Base-by-base conservation (phyloP, 1,140 invertebrate genomes). In the Cecropterus lyciades region DNA sequence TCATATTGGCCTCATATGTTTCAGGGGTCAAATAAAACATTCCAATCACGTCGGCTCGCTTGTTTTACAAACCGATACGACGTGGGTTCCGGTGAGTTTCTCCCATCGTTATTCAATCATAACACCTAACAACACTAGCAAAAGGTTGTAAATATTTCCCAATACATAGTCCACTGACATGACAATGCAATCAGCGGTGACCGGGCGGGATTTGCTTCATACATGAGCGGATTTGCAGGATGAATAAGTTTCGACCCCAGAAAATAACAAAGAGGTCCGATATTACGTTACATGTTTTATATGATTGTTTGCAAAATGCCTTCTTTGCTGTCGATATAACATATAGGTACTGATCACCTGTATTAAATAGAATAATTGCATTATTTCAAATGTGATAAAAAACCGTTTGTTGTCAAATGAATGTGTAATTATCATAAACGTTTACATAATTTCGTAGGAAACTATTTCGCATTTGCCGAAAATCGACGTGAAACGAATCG, bases 151-250 rank as follows among this genome's bases (percentile, higher is more conserved):
- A 64, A 65, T 74, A 30, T 65, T 55, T 40, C 56, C n/a, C 5
- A 17, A 14, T 15, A 52, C 10, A 52, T 17, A 48, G 81, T 77
- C 80, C 78, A 77, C 75, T 84, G 80, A 89, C 86, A 92, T 90
- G 89, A 92, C 89, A 92, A 87, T 89, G 89, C 89, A 92, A 92
- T 92, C 89, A 90, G 83, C 87, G 87, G 84, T 92, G 89, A 92
- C 89, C 89, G 86, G 76, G 80, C 84, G 84, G 89, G 89, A 90
- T 91, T 91, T 91, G 85, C 77, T 85, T 89, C 89, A 88, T 90
- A 91, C 89, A 91, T 91, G 89, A 88, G 72, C 85, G 89, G 89
- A 90, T 91, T 90, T 91, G 82, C 81, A 77, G 89, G 89, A 89
- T 90, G 89, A 91, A 91, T 91, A 91, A 89, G 89, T 91, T 91